Base-by-base conservation (phyloP, 2,888 invertebrate genomes). In the Pycnomerus fuliginosus region DNA sequence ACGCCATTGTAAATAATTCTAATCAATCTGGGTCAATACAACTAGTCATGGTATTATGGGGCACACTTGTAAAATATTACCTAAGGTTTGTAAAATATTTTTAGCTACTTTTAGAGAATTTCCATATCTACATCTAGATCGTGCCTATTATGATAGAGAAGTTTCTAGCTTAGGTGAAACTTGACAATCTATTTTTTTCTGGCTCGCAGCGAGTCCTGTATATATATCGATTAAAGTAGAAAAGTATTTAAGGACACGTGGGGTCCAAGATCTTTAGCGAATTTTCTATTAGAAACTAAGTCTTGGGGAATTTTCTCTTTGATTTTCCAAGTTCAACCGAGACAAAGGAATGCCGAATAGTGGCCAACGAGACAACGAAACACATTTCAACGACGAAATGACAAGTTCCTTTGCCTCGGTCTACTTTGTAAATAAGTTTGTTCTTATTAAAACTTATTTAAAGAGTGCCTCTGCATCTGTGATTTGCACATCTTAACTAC, bases 401-500 rank as follows among this genome's bases (percentile, higher is more conserved):
- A n/a, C n/a, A n/a, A n/a, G n/a, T n/a, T n/a, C n/a, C n/a, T n/a
- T n/a, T n/a, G n/a, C n/a, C n/a, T n/a, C n/a, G n/a, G n/a, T n/a
- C n/a, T n/a, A n/a, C n/a, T n/a, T n/a, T n/a, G n/a, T n/a, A n/a
- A n/a, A n/a, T n/a, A n/a, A n/a, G n/a, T n/a, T n/a, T n/a, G n/a
- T n/a, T n/a, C n/a, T 13, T 29, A 20, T 44, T 31, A 33, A 27
- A 36, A 44, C 31, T 44, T 42, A 11, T 48, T 51, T 55, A 50
- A 49, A 52, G 60, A 68, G 70, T 70, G 69, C 70, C 70, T 70
- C 67, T 68, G 53, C 62, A 64, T 67, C 70, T 70, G 70, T 70
- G 70, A 70, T 70, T 67, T 63, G 58, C 58, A 53, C 60, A 56
- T 60, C 61, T 62, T 55, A 48, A 48, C n/a, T n/a, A n/a, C 25